Percentiles rank a stretch among this genome's conserved stretches.
phyloP scores from a whole-genome alignment of 2,113 vertebrate genomes.

The Pituophis catenifer region DNA sequence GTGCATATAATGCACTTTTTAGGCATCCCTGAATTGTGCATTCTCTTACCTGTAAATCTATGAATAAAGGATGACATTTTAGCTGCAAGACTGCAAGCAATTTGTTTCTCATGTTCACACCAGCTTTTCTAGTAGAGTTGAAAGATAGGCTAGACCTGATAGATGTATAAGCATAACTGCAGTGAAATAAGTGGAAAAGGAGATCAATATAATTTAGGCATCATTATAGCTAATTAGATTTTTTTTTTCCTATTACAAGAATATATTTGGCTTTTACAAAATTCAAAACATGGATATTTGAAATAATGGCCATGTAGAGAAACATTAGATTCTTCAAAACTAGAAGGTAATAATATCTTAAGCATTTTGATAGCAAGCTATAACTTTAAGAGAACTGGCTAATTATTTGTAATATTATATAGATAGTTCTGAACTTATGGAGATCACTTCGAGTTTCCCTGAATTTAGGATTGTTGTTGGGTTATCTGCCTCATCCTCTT shows the following conservation, averaged over 20 bases:
- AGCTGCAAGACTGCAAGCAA: constrained; percentile 78
- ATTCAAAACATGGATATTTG: neutral
- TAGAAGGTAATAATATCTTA: neutral
- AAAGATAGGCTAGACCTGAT: constrained; percentile 84
- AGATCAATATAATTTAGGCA: neutral
- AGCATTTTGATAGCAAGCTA: neutral
- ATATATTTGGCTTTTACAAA: neutral
- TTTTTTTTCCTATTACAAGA: neutral
- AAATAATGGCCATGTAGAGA: neutral
- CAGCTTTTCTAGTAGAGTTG: constrained; percentile 67
- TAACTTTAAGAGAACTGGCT: neutral
- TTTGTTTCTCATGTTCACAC: constrained; percentile 81
- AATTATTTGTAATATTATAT: neutral
- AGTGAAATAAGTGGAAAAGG: neutral
- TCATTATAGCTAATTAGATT: neutral
- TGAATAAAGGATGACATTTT: constrained; percentile 80
- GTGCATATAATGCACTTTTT: neutral
- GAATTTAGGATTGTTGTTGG: neutral
- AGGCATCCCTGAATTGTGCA: neutral
- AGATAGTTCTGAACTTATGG: neutral
- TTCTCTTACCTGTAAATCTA: constrained; percentile 83
- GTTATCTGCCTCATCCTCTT: neutral
- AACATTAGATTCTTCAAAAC: neutral
- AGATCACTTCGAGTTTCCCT: neutral
- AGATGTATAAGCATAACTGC: constrained; percentile 81